Base-by-base conservation (phyloP, 2,888 invertebrate species). In the Tuberolachnus salignus region DNA sequence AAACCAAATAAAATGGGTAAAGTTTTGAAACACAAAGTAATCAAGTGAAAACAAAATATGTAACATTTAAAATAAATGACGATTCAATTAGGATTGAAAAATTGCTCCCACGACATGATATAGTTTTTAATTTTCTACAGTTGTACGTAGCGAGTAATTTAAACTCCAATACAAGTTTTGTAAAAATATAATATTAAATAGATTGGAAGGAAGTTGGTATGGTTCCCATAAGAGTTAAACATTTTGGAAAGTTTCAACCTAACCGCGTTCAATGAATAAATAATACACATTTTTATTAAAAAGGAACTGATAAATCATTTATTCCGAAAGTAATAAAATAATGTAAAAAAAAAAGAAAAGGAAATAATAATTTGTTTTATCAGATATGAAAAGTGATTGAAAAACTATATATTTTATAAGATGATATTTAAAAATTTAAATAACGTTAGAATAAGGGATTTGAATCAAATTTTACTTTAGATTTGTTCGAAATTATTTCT, bases 41-140 rank as follows among this genome's bases (percentile, higher is more conserved):
- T 51, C 51, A 69, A 53, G 13, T 26, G 6, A 14, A 55, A 55
- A 69, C 16, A 70, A 70, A 70, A 21, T 42, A 46, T 3, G 11
- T 42, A 55, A 21, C 16, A 44, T 70, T 55, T 44, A 42, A 55
- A 55, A 42, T 34, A 26, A 70, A 70, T 42, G 14, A 42, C 4
- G n/a, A 70, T 44, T 70, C 69, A 70, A 53, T 70, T 55, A 70
- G 10, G 14, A 21, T 53, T 51, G 42, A 70, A 44, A 70, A 70
- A 70, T 70, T 70, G 34, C 69, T 70, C 55, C 55, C 49, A 19
- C 53, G 34, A 67, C 26, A 55, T 21, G 53, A 34, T 42, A 55
- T 21, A 19, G 53, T 69, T 69, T 63, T 69, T 42, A 21, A 51
- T 69, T 69, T 69, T 21, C 42, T 16, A 69, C 4, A 55, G 42